Base-by-base conservation (phyloP, 2,113 vertebrate species). In the Euleptes europaea region DNA sequence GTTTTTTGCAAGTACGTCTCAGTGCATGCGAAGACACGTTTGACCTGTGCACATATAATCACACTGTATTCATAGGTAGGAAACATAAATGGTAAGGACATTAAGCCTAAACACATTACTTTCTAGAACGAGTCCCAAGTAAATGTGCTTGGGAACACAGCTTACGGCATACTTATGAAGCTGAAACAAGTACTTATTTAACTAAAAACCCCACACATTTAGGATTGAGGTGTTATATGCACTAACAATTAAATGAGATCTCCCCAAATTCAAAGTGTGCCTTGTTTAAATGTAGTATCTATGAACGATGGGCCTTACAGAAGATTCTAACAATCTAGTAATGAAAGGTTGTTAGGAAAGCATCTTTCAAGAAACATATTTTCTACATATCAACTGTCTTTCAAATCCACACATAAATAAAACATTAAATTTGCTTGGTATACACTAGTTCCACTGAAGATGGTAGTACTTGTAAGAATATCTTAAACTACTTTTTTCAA, bases 1-100 rank as follows among this genome's bases (percentile, higher is more conserved):
- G 87, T 86, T 85, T 90, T 70, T 90, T 87, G 73, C 0, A 19
- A 86, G 87, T 86, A 90, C 75, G 88, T 83, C 81, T 94, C 88
- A 94, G 94, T 93, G 89, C 79, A 95, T 82, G 93, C 72, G 84
- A 89, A 91, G 51, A 67, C 28, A 84, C 38, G 35, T 73, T 82
- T 73, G 38, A 82, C 42, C 44, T 33, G 51, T 42, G 38, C 40
- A 82, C 66, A 86, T 94, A 92, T 76, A 90, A 86, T 75, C 10
- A 54, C 33, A 86, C 86, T 88, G 91, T 3, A 89, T 79, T 70
- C 35, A 23, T 71, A 82, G 76, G 14, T 83, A 26, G n/a, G 4
- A 69, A 19, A 67, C 77, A 57, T 12, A 26, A 78, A 63, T 28
- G 26, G 7, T 63, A 28, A 28, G 38, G 40, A 23, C 38, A 31